Evolutionary conservation across 2,113 vertebrate genomes (phyloP).

Genomic region (Scalopus aquaticus): DNA sequence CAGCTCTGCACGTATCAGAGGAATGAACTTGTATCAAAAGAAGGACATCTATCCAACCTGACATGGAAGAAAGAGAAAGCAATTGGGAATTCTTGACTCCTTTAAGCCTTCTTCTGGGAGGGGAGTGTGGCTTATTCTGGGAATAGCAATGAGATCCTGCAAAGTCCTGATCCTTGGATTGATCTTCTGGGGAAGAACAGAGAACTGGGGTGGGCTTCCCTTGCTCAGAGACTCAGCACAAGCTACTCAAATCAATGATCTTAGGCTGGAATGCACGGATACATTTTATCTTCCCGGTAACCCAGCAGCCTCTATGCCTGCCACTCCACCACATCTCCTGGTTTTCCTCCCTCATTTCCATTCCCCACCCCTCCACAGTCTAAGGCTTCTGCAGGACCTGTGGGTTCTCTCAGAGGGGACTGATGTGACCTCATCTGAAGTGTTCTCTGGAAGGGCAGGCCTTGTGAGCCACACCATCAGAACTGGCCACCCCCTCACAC

Average conservation of each 20-base stretch:
- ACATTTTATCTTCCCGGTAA: background rate
- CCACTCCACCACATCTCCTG: background rate
- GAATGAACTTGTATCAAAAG: background rate
- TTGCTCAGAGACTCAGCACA: background rate
- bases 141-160: background rate
- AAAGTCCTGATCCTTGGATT: background rate
- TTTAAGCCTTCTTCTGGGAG: background rate
- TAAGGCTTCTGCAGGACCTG: background rate
- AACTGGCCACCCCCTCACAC: background rate
- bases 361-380: no score
- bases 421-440: background rate
- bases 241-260: background rate
- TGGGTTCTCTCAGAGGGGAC: background rate
- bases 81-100: background rate
- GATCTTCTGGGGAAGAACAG: background rate
- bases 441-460: background rate
- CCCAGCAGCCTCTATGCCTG: background rate
- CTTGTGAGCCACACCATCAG: background rate
- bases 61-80: background rate
- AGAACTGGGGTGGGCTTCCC: background rate
- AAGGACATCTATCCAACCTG: background rate
- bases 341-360: background rate
- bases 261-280: background rate
- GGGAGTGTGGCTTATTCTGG: background rate
- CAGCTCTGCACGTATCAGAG: background rate